These are phyloP conservation scores for Megamerina dolium DNA, from an alignment of 2,888 invertebrate genomes.

Conservation along the genomic window DNA sequence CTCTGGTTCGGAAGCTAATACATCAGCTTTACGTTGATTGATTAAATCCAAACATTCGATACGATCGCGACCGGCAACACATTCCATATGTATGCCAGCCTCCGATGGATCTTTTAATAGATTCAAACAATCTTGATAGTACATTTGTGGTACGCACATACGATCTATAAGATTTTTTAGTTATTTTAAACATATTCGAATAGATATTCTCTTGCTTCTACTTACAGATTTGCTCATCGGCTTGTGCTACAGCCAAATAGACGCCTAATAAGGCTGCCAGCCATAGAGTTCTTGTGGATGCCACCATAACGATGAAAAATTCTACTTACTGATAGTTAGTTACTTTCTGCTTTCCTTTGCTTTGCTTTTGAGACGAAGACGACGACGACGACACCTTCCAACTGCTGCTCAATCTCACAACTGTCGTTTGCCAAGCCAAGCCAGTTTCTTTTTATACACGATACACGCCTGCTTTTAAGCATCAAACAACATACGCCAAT, in stretches of 20 bases:
- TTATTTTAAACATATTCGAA: background rate
- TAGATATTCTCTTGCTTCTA: background rate
- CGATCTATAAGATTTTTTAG: slow-evolving; percentile 53
- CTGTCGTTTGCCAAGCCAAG: slow-evolving; percentile 14
- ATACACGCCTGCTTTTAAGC: background rate
- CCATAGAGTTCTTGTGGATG: slow-evolving; percentile 2
- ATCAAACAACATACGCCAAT: too few species aligned
- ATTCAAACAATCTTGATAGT: slow-evolving; percentile 58
- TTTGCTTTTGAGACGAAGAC: too few species aligned
- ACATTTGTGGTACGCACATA: slow-evolving; percentile 67
- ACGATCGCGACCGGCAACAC: slow-evolving; percentile 67
- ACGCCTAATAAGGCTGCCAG: slow-evolving; percentile 20
- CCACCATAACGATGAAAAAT: too few species aligned
- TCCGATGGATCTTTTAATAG: slow-evolving; percentile 47
- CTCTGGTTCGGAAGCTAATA: slow-evolving; percentile 77
- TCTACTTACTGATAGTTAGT: too few species aligned
- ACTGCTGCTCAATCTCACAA: slow-evolving; percentile 16
- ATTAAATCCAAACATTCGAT: slow-evolving; percentile 65
- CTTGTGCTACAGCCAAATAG: slow-evolving; percentile 12
- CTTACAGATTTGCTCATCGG: slow-evolving; percentile 26
- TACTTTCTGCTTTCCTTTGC: too few species aligned
- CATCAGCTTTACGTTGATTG: slow-evolving; percentile 70
- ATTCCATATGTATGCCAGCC: slow-evolving; percentile 56
- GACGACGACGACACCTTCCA: too few species aligned
- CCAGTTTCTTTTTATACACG: slow-evolving; percentile 26